Evolutionary conservation across 2,888 invertebrate species (phyloP).

Genomic region (Polymixis flavicincta): DNA sequence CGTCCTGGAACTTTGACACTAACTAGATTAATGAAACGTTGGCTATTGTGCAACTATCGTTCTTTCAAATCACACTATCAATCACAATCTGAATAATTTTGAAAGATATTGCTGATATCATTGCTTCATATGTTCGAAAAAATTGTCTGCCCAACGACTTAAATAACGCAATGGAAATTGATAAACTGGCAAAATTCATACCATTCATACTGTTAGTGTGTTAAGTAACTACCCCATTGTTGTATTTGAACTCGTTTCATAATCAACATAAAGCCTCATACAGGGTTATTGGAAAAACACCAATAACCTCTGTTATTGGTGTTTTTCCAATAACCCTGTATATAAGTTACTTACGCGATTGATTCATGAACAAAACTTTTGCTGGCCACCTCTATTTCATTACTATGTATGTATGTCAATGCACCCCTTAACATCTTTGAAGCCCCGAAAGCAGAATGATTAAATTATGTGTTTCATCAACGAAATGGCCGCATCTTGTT

Average conservation of each 20-base stretch:
- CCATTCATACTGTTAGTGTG: background rate
- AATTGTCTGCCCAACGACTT: no score
- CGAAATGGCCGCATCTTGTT: conserved; percentile 1
- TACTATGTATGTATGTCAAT: background rate
- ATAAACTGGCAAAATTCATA: background rate
- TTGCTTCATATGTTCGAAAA: no score
- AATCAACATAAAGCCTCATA: background rate
- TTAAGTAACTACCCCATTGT: background rate
- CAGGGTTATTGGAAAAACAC: no score
- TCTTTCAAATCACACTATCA: no score
- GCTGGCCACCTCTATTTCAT: conserved; percentile 9
- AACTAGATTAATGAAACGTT: no score
- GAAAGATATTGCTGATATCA: no score
- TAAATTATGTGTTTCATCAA: conserved; percentile 3
- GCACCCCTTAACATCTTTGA: conserved; percentile 12
- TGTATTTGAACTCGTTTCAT: background rate
- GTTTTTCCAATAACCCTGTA: no score
- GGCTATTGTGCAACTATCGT: no score
- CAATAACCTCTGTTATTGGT: no score
- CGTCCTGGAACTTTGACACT: no score
- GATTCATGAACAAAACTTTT: background rate
- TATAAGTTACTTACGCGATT: background rate
- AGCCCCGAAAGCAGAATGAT: background rate
- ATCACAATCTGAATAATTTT: no score
- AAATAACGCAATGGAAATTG: no score